Base-by-base conservation (phyloP, 2,797 vertebrate species). In the Naso thynnoides region DNA sequence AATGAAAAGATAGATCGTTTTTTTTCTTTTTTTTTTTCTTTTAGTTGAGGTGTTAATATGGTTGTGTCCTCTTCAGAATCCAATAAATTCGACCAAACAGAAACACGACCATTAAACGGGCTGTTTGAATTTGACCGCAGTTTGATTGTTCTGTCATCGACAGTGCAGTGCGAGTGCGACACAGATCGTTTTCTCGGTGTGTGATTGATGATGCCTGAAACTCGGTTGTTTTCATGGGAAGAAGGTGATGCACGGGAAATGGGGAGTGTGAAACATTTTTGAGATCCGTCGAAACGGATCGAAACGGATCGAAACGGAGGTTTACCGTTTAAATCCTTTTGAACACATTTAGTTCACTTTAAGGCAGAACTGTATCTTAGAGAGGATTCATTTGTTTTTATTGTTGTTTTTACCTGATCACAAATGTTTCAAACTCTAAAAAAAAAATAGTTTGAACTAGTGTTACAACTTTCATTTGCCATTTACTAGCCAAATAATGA, bases 201-300 rank as follows among this genome's bases (percentile, higher is more conserved):
- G 44, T 70, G 78, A 83, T 61, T 90, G 33, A 16, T 79, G 39
- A 73, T 58, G 92, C 38, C 93, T 94, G 31, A 26, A 68, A 29
- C 63, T 6, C 56, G 62, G 73, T 86, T 91, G 91, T 95, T 94
- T 91, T 93, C 76, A 89, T 86, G 81, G 86, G 73, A 81, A 83
- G 82, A 81, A 71, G 1, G 33, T 19, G 33, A 55, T 38, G 48
- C 58, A 16, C 47, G 21, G 61, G 9, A 27, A 62, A 66, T 81
- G 78, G 48, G 65, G 8, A 70, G 42, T 64, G 74, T 5, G 47
- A 7, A 36, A 78, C 64, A n/a, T 14, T 62, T 72, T 53, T 26
- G 19, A 8, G 73, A 81, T 7, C 36, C 36, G 53, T 31, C 58
- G 2, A 61, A 66, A 78, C 44, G 0, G 31, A 64, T 6, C 29